Conservation (phyloP, 2,113 vertebrate species). For the Paedocypris sp. region DNA sequence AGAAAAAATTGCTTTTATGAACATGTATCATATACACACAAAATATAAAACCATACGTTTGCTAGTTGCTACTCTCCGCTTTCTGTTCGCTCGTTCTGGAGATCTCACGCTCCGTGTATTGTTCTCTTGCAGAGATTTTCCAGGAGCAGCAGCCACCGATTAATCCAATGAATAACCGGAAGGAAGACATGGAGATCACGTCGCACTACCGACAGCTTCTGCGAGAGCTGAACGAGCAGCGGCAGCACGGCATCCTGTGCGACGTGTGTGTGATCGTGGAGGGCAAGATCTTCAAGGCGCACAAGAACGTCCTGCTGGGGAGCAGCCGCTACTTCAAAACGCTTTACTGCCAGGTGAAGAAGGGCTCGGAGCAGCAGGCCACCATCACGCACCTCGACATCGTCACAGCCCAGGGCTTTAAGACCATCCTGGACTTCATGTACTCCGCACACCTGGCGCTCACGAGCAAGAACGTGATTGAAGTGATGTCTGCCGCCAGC, state of each 20-base stretch:
- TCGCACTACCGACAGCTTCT: slow-evolving; percentile 97
- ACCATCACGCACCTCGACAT: slow-evolving; percentile 96
- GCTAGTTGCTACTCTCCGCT: no score
- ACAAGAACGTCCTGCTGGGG: slow-evolving; percentile 91
- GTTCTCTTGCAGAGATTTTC: slow-evolving; percentile 55
- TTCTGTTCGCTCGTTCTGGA: no score
- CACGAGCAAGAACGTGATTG: slow-evolving; percentile 94
- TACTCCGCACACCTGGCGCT: slow-evolving; percentile 92
- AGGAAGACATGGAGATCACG: slow-evolving; percentile 98
- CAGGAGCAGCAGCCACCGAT: slow-evolving; percentile 65
- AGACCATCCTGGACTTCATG: slow-evolving; percentile 98
- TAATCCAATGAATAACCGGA: slow-evolving; percentile 89
- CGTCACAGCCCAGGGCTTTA: slow-evolving; percentile 92
- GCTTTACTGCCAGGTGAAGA: slow-evolving; percentile 96
- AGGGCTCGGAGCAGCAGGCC: slow-evolving; percentile 81
- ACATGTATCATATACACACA: no score
- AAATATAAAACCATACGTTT: no score
- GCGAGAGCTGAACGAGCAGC: slow-evolving; percentile 89
- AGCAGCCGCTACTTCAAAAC: slow-evolving; percentile 98
- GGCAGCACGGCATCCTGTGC: slow-evolving; percentile 92
- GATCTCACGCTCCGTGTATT: not conserved
- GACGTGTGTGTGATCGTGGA: slow-evolving; percentile 92
- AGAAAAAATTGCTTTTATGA: no score
- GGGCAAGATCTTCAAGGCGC: slow-evolving; percentile 94
- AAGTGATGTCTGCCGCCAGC: slow-evolving; percentile 97